Percentiles rank a stretch among this genome's conserved stretches.
Conservation (phyloP, 2,797 vertebrate genomes). For the Rhinichthys osculus region DNA sequence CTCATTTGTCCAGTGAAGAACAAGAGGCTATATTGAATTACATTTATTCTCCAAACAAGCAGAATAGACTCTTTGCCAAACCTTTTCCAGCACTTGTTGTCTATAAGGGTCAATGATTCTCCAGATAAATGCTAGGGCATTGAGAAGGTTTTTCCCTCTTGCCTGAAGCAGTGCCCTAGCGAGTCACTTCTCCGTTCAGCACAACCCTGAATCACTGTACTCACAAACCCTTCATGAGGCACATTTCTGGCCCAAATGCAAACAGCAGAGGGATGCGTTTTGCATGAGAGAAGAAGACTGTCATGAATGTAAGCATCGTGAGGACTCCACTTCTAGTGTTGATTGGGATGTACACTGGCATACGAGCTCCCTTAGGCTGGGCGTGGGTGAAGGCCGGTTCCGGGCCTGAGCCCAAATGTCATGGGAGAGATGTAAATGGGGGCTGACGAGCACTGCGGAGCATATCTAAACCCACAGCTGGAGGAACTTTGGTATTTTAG, state of each 20-base stretch:
- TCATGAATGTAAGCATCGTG: neutral
- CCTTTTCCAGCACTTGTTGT: neutral
- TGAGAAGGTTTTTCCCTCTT: neutral
- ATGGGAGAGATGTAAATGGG: slow-evolving; percentile 47
- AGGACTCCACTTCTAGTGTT: slow-evolving; percentile 19
- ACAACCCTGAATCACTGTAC: neutral
- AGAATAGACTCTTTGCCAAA: neutral
- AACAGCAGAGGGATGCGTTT: slow-evolving; percentile 1
- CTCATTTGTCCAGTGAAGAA: slow-evolving; percentile 17
- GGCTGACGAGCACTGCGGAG: slow-evolving; percentile 53
- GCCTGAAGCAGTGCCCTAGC: slow-evolving; percentile 10
- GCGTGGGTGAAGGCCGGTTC: slow-evolving; percentile 41
- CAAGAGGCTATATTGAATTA: neutral
- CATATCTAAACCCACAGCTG: slow-evolving; percentile 40
- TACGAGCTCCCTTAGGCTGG: slow-evolving; percentile 7
- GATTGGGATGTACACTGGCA: slow-evolving; percentile 51
- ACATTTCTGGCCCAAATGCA: slow-evolving; percentile 12
- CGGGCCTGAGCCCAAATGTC: slow-evolving; percentile 54
- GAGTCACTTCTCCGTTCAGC: neutral
- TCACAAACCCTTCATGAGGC: neutral
- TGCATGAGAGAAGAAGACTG: slow-evolving; percentile 5
- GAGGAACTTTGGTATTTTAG: slow-evolving; percentile 60
- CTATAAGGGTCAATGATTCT: slow-evolving; percentile 7
- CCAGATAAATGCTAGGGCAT: slow-evolving; percentile 16
- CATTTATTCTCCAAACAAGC: neutral